Conservation (phyloP, 2,797 vertebrate genomes). For the Pseudotriccus pelzelni region DNA sequence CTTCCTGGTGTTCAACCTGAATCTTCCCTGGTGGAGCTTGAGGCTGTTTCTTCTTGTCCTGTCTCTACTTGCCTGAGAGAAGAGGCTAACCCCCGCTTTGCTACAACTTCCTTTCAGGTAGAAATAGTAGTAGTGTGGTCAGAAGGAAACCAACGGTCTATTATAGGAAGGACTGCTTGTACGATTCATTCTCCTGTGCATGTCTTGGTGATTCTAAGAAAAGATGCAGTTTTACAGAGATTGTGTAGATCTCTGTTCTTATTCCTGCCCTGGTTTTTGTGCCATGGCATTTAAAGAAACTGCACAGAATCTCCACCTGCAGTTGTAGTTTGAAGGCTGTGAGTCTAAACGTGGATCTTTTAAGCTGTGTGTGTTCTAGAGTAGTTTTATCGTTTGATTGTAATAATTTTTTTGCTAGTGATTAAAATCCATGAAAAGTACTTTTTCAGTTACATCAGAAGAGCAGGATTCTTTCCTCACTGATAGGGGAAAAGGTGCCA, state of each 20-base stretch:
- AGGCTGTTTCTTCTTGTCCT: background rate
- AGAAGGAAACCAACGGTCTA: fast-evolving
- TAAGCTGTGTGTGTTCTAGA: background rate
- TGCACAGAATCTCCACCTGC: background rate
- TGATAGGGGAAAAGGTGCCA: background rate
- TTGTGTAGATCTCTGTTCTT: background rate
- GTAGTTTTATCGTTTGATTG: background rate
- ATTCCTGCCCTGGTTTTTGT: background rate
- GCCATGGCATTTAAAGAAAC: background rate
- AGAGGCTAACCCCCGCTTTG: background rate
- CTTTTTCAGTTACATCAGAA: background rate
- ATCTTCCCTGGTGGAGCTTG: background rate
- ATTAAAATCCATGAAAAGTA: background rate
- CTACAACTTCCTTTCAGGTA: background rate
- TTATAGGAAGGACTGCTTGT: background rate
- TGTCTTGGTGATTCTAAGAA: background rate
- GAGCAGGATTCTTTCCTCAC: background rate
- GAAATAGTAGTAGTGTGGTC: background rate
- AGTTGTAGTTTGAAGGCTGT: background rate
- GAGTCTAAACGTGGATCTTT: background rate
- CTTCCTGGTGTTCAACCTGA: background rate
- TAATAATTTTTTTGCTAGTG: background rate
- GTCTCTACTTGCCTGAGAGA: background rate
- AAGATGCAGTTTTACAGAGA: background rate
- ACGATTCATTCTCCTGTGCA: background rate